A percentile compares a stretch with the other conserved stretches of the same genome.
Conservation (phyloP, 2,888 invertebrate genomes). For the Anoplius nigerrimus region DNA sequence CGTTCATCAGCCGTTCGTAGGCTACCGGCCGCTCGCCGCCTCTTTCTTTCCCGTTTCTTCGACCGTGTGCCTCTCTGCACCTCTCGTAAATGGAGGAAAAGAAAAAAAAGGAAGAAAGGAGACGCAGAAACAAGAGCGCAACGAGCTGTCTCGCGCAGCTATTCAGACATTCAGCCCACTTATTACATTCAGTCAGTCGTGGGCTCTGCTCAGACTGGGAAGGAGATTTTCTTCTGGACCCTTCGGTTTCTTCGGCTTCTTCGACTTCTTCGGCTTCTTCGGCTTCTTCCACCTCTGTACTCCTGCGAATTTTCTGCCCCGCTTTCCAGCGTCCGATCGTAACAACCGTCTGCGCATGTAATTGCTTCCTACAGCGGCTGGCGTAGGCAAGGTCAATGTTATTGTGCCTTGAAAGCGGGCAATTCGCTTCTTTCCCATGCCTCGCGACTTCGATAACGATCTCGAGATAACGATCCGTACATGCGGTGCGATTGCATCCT, state of each 20-base stretch:
- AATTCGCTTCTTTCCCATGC: too few relatives aligned
- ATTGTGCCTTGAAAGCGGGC: too few relatives aligned
- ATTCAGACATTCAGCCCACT: constrained; percentile 40
- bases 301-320: too few relatives aligned
- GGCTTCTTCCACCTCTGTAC: too few relatives aligned
- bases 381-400: not conserved
- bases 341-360: not conserved
- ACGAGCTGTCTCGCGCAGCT: constrained; percentile 28
- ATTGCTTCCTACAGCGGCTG: not conserved
- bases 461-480: too few relatives aligned
- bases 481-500: too few relatives aligned
- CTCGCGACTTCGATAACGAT: too few relatives aligned
- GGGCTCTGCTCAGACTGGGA: not conserved
- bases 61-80: constrained; percentile 9
- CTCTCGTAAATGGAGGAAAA: constrained; percentile 3
- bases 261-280: too few relatives aligned
- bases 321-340: too few relatives aligned
- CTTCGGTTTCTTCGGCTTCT: not conserved
- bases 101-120: constrained; percentile 9
- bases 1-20: too few relatives aligned
- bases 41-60: constrained; percentile 1
- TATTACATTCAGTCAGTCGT: constrained; percentile 31
- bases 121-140: constrained; percentile 23
- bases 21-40: too few relatives aligned
- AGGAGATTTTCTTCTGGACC: constrained; percentile 9